phyloP scores from a whole-genome alignment of 2,113 vertebrate species.

The Pollimyrus isidori region DNA sequence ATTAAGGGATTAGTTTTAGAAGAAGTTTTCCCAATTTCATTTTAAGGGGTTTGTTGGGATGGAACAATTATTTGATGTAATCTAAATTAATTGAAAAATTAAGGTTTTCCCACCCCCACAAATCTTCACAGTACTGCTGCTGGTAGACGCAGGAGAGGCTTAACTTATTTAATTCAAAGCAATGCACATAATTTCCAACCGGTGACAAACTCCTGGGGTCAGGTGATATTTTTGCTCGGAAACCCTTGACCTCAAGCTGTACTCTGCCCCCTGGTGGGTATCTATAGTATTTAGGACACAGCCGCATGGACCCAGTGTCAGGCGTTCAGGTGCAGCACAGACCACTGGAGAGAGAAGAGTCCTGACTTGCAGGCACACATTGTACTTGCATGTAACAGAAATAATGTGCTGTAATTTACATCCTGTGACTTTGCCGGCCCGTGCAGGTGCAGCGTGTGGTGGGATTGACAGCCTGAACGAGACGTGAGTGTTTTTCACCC shows the following conservation, averaged over 20 bases:
- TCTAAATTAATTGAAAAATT: constrained; percentile 14
- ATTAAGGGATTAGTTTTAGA: constrained; percentile 5
- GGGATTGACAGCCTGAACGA: neutral
- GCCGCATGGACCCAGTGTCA: neutral
- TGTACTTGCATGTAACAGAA: neutral
- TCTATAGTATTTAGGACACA: neutral
- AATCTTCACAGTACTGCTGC: neutral
- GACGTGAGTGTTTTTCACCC: constrained; percentile 38
- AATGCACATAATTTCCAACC: neutral
- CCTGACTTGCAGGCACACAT: neutral
- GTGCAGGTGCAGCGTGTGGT: neutral
- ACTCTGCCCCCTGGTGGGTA: neutral
- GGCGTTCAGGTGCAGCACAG: neutral
- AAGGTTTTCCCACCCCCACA: neutral
- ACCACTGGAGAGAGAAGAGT: neutral
- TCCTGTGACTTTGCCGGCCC: neutral
- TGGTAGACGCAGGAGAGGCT: neutral
- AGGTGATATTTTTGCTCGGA: neutral
- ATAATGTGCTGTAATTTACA: neutral
- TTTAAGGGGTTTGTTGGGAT: constrained; percentile 9
- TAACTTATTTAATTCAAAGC: neutral
- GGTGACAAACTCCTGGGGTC: neutral
- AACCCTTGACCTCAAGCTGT: neutral
- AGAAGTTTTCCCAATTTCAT: neutral
- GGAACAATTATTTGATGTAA: constrained; percentile 12